Evolutionary conservation across 2,888 invertebrate genomes (phyloP).

Genomic region (Eudemis profundana): DNA sequence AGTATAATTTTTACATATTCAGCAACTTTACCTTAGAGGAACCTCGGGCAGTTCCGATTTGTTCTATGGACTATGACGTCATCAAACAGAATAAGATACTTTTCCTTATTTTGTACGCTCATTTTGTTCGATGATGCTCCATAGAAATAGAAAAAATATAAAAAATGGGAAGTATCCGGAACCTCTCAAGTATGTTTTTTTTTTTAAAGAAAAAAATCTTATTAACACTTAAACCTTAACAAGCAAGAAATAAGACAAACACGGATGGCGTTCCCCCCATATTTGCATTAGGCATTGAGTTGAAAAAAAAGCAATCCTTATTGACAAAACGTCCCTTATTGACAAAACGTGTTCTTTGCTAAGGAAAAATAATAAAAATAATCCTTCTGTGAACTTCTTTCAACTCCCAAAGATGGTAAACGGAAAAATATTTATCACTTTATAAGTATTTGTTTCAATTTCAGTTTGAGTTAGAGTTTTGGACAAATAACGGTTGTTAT

Average conservation of each 20-base stretch:
- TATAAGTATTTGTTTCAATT: conserved; percentile 9
- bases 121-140: too few species aligned
- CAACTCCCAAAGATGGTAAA: conserved; percentile 50
- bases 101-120: too few species aligned
- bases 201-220: background rate
- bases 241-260: conserved; percentile 55
- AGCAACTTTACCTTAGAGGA: too few species aligned
- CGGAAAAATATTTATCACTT: conserved; percentile 2
- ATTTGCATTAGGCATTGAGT: conserved; percentile 74
- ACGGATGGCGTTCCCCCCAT: conserved; percentile 57
- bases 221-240: conserved; percentile 46
- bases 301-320: conserved; percentile 65
- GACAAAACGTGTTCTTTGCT: conserved; percentile 76
- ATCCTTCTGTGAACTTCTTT: conserved; percentile 57
- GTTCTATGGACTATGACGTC: too few species aligned
- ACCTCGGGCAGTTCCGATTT: too few species aligned
- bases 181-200: too few species aligned
- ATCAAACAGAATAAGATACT: too few species aligned
- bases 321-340: conserved; percentile 70
- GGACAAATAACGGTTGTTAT: background rate
- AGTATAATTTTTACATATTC: too few species aligned
- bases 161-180: too few species aligned
- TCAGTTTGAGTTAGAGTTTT: background rate
- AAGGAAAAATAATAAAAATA: conserved; percentile 69
- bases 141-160: background rate